Evolutionary conservation across 2,888 invertebrate genomes (phyloP).

Genomic region (Eupithecia abbreviata): DNA sequence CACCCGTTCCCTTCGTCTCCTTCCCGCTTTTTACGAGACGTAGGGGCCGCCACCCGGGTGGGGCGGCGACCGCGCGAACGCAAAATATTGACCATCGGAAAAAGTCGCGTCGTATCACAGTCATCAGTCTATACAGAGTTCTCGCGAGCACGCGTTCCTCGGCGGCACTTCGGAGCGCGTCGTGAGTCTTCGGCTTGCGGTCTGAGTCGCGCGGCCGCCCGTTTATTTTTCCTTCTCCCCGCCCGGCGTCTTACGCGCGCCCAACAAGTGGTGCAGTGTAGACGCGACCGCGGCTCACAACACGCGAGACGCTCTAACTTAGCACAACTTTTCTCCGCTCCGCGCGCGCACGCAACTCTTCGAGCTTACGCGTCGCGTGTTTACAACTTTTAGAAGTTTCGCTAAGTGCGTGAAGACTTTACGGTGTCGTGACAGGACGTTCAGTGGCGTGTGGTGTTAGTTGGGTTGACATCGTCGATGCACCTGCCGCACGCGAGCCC

Average conservation of each 20-base stretch:
- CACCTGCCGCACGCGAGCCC: constrained; percentile 86
- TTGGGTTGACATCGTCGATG: constrained; percentile 83
- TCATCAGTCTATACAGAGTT: constrained; percentile 84
- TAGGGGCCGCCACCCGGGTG: constrained; percentile 81
- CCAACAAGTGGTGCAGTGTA: constrained; percentile 79
- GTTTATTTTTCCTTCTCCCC: constrained; percentile 78
- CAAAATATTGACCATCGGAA: constrained; percentile 85
- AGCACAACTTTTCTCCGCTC: constrained; percentile 74
- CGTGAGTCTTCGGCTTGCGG: constrained; percentile 82
- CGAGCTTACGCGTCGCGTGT: constrained; percentile 60
- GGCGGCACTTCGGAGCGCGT: constrained; percentile 76
- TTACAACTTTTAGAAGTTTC: constrained; percentile 72
- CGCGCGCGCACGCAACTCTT: constrained; percentile 71
- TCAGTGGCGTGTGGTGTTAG: constrained; percentile 73
- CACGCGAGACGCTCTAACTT: constrained; percentile 78
- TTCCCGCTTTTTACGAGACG: constrained; percentile 85
- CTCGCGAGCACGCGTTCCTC: constrained; percentile 77
- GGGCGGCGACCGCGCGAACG: constrained; percentile 83
- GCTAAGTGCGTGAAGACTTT: constrained; percentile 62
- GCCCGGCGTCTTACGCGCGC: constrained; percentile 79
- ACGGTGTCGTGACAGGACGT: constrained; percentile 71
- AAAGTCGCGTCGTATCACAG: constrained; percentile 84
- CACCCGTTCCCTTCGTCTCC: constrained; percentile 82
- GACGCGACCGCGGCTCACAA: constrained; percentile 68
- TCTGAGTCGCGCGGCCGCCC: constrained; percentile 68